These are phyloP conservation scores for Bostrychus sinensis DNA, from an alignment of 2,113 vertebrate species.

Conservation along the genomic window DNA sequence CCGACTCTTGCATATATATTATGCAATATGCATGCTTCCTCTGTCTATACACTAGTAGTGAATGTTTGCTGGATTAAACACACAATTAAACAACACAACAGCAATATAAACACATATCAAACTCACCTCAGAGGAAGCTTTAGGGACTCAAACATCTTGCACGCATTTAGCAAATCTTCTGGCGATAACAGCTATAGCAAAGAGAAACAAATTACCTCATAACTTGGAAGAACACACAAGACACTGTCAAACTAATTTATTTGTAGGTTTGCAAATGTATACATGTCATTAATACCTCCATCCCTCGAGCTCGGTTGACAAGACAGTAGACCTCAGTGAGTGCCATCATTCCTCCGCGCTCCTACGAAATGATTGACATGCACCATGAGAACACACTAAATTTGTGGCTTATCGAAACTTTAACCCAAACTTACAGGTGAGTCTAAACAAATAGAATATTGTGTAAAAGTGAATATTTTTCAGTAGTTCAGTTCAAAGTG, in stretches of 20 bases:
- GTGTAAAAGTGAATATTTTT: too few relatives aligned
- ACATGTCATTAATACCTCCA: constrained; percentile 83
- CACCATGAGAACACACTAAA: too few relatives aligned
- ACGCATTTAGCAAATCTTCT: constrained; percentile 95
- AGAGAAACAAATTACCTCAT: neutral
- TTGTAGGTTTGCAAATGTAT: neutral
- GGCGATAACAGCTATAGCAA: constrained; percentile 80
- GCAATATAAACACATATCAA: constrained; percentile 19
- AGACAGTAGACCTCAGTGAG: constrained; percentile 97
- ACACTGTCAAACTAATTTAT: neutral
- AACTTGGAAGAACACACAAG: neutral
- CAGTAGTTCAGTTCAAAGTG: too few relatives aligned
- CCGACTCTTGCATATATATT: constrained; percentile 17
- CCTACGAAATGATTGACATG: constrained; percentile 73
- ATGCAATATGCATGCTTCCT: constrained; percentile 21
- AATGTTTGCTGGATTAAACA: neutral
- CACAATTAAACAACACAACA: constrained; percentile 16
- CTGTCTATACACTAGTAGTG: constrained; percentile 11
- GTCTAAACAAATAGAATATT: too few relatives aligned
- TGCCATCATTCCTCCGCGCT: constrained; percentile 96
- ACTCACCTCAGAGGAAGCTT: constrained; percentile 91
- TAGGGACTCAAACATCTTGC: constrained; percentile 92
- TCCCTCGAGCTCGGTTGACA: constrained; percentile 93
- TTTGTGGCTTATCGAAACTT: too few relatives aligned
- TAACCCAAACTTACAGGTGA: too few relatives aligned